Base-by-base conservation (phyloP, 2,888 invertebrate genomes). In the Aphrophora alni region DNA sequence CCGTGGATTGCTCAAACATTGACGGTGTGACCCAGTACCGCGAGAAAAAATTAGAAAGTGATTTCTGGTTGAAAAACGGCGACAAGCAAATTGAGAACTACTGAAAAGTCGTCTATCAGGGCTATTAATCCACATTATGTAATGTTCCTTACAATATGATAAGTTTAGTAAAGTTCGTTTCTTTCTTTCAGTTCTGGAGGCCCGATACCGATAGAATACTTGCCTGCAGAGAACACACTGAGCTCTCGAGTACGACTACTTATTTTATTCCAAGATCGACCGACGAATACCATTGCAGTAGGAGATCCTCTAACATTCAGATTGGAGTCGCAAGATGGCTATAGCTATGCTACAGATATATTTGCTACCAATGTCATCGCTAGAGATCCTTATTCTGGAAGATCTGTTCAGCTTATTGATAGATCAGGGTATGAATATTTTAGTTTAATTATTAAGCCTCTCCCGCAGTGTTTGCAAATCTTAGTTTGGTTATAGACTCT, bases 281-380 rank as follows among this genome's bases (percentile, higher is more conserved):
- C 97, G 0, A 97, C 97, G 0, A 97, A 97, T 0, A 97, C 97
- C 0, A 97, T 97, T 72, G 97, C 97, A 8, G 97, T 97, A 1
- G 97, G 97, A 0, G 97, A 97, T 88, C 97, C 97, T 0, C 87
- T 97, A 10, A 97, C 97, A 10, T 97, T 97, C 90, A 92, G 95
- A 82, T 88, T 97, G 75, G 97, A 97, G 89, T 93, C 97, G 0
- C 95, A 96, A 88, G 96, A 96, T 86, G 96, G 97, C 82, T 95
- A 95, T 86, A 96, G 95, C 87, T 96, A 96, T 85, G 93, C 93
- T 0, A 94, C 94, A 0, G 97, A 97, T 86, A 97, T 97, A 84
- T 97, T 97, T 87, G 97, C 97, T 0, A 97, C 96, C 0, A 97
- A 97, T 88, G 97, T 97, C 0, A 94, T 97, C 14, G 97, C 97